Conservation (phyloP, 2,888 invertebrate species). For the Antheraea yamamai region DNA sequence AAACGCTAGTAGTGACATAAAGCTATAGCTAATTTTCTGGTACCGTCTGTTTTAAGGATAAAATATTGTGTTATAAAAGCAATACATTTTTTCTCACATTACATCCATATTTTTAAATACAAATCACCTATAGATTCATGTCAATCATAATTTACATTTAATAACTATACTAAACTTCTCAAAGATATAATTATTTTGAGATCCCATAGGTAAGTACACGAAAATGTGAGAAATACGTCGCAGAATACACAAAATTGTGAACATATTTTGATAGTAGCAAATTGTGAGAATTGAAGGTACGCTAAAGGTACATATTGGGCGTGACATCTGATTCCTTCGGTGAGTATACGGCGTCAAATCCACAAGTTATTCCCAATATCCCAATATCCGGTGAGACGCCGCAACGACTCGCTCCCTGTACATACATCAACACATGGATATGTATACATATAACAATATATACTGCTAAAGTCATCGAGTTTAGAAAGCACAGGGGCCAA, state of each 20-base stretch:
- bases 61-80: not conserved
- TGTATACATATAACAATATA: slow-evolving; percentile 53
- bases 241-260: slow-evolving; percentile 12
- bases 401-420: slow-evolving; percentile 23
- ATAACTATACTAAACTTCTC: not conserved
- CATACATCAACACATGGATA: slow-evolving; percentile 42
- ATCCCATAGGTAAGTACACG: not conserved
- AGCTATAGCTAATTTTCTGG: not conserved
- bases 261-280: slow-evolving; percentile 24
- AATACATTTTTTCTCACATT: not conserved
- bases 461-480: slow-evolving; percentile 40
- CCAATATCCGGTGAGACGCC: slow-evolving; percentile 55
- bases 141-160: not conserved
- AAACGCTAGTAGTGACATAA: no score
- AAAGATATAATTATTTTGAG: not conserved
- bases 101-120: not conserved
- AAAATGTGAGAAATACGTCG: not conserved
- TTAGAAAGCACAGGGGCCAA: slow-evolving; percentile 28
- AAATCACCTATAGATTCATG: not conserved
- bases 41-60: not conserved
- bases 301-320: slow-evolving; percentile 17
- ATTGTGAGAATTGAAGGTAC: slow-evolving; percentile 17
- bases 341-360: slow-evolving; percentile 45
- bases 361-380: slow-evolving; percentile 63
- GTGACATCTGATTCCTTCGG: slow-evolving; percentile 31